Evolutionary conservation across 1,140 invertebrate genomes (phyloP).

Genomic region (Arctopsyche grandis): DNA sequence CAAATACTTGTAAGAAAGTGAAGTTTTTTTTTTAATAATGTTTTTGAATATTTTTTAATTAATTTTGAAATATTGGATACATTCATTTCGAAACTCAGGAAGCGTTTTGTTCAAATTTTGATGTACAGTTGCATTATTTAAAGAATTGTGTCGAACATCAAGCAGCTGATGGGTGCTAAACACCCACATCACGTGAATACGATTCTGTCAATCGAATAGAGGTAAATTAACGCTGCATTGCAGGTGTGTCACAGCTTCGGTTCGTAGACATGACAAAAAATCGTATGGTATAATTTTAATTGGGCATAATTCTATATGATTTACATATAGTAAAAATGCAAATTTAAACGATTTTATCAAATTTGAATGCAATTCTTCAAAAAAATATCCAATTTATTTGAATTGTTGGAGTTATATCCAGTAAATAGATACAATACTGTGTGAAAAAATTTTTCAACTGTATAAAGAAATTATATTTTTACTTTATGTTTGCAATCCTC

Average conservation of each 20-base stretch:
- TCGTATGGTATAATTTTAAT: background rate
- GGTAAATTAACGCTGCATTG: slow-evolving; percentile 9
- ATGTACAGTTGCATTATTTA: slow-evolving; percentile 2
- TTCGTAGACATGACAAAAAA: slow-evolving; percentile 11
- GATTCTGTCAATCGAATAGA: slow-evolving; percentile 26
- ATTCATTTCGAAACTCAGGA: background rate
- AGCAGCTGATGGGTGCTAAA: slow-evolving; percentile 42
- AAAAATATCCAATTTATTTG: no score
- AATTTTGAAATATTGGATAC: background rate
- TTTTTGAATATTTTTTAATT: background rate
- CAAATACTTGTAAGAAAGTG: background rate
- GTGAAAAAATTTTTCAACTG: no score
- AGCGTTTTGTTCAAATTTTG: slow-evolving; percentile 4
- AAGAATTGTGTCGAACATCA: background rate
- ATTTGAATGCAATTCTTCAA: no score
- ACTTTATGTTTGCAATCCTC: no score
- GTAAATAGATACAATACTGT: no score
- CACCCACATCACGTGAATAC: slow-evolving; percentile 27
- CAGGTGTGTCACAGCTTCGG: background rate
- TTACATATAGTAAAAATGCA: no score
- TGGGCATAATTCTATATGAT: no score
- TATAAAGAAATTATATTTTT: no score
- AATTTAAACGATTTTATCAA: no score
- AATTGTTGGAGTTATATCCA: no score
- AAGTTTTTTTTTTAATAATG: background rate